Conservation (phyloP, 2,113 vertebrate genomes). For the Crotalus tigris region DNA sequence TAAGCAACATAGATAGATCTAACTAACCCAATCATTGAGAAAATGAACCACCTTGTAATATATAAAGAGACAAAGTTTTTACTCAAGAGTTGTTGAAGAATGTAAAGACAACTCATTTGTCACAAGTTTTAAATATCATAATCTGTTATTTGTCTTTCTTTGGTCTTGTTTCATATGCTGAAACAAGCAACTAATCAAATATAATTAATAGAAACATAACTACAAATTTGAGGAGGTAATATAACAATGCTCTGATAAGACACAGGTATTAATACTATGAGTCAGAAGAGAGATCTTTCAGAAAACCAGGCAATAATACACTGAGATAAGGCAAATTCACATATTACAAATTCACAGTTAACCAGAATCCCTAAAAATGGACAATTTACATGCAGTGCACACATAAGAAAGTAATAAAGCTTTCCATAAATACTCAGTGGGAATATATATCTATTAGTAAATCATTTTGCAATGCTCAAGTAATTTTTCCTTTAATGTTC, state of each 20-base stretch:
- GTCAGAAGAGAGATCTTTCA: not conserved
- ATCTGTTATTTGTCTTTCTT: not conserved
- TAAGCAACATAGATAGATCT: no score
- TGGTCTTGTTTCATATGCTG: not conserved
- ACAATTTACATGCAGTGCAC: constrained; percentile 51
- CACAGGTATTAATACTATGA: not conserved
- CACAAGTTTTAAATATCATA: no score
- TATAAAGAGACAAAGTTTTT: not conserved
- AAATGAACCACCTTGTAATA: not conserved
- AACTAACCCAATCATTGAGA: not conserved
- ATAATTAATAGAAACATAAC: not conserved
- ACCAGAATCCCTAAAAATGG: constrained; percentile 34
- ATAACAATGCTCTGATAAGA: not conserved
- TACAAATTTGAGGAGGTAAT: not conserved
- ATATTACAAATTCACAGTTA: constrained; percentile 25
- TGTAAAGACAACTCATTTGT: not conserved
- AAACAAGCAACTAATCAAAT: not conserved
- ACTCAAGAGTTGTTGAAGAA: not conserved
- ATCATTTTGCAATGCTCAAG: constrained; percentile 39
- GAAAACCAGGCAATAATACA: not conserved
- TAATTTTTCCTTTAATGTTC: constrained; percentile 44
- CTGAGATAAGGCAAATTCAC: constrained; percentile 4
- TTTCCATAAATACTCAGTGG: not conserved
- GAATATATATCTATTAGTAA: constrained; percentile 55
- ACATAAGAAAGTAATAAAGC: constrained; percentile 38